phyloP scores from a whole-genome alignment of 2,888 invertebrate genomes.

The Embidobia sp. region DNA sequence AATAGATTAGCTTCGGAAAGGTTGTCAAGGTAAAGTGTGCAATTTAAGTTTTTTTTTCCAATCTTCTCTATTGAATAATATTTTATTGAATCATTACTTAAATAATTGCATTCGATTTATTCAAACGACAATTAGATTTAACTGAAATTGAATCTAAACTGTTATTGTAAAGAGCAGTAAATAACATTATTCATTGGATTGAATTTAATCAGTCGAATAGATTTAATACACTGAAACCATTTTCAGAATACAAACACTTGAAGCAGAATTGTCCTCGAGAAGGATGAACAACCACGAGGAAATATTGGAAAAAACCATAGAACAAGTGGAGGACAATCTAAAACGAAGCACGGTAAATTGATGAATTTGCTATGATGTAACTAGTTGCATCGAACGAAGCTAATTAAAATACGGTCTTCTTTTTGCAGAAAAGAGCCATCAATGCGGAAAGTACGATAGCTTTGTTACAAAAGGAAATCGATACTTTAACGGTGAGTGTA shows the following conservation, averaged over 20 bases:
- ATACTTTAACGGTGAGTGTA: constrained; percentile 84
- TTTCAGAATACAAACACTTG: constrained; percentile 83
- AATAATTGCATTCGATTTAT: no score
- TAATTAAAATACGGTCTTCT: neutral
- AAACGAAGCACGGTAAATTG: constrained; percentile 83
- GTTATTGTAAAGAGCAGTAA: no score
- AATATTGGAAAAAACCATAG: constrained; percentile 83
- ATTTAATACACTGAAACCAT: no score
- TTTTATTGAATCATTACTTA: no score
- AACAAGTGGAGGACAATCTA: constrained; percentile 84
- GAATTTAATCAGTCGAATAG: no score
- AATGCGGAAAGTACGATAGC: constrained; percentile 85
- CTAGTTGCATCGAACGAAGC: neutral
- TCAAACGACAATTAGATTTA: no score
- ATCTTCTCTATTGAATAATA: neutral
- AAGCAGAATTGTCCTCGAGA: constrained; percentile 83
- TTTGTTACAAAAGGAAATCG: constrained; percentile 87
- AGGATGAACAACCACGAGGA: constrained; percentile 83
- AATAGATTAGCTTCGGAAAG: constrained; percentile 83
- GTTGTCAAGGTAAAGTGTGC: constrained; percentile 76
- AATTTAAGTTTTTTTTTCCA: no score
- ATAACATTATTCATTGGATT: no score
- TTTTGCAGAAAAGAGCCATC: constrained; percentile 84
- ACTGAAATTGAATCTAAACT: no score
- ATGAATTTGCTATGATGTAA: constrained; percentile 19